Evolutionary conservation across 2,113 vertebrate species (phyloP), one percentile per base, ranked within the genome.

Genomic region (Lampris incognitus): DNA sequence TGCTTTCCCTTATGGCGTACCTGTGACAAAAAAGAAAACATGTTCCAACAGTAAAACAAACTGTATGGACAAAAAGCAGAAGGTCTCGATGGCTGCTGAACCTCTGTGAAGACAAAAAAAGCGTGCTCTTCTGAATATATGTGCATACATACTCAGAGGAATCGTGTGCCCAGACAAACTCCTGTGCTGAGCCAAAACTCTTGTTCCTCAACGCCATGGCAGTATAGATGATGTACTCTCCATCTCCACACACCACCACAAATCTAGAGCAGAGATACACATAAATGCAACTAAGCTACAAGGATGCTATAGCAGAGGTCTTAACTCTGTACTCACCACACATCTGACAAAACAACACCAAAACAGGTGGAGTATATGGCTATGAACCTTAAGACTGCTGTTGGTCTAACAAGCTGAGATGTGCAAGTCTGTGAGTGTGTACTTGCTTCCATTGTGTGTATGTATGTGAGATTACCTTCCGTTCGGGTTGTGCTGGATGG

Each of bases 151-250:
- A 99, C 98, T 99, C 98, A 40, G 98, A 99, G 37, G 98, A 99
- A 85, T 99, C 98, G 1, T 99, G 98, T 13, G 98, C 98, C 98
- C 98, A 99, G 0, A 94, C 98, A 63, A 99, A 99, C 90, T 99
- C 98, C 92, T 99, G 98, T 0, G 98, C 98, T 52, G 98, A 99
- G 9, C 98, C 98, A 48, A 99, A 99, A 81, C 98, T 99, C 92
- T 99, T 99, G 92, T 99, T 99, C 83, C 98, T 96, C 91, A 99
- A 86, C 41, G 98, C 98, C 98, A 99, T 97, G 5, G 98, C 98
- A 1, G 98, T 99, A 75, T 99, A 99, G 91, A 99, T 99, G 83
- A 99, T 99, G 70, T 99, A 99, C 85, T 99, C 98, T 9, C 98
- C 98, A 72, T 99, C 98, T 51, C 98, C 98, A 60, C 98, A 99